These are phyloP conservation scores for Neotoma lepida DNA, from an alignment of 2,113 vertebrate species.

Conservation along the genomic window DNA sequence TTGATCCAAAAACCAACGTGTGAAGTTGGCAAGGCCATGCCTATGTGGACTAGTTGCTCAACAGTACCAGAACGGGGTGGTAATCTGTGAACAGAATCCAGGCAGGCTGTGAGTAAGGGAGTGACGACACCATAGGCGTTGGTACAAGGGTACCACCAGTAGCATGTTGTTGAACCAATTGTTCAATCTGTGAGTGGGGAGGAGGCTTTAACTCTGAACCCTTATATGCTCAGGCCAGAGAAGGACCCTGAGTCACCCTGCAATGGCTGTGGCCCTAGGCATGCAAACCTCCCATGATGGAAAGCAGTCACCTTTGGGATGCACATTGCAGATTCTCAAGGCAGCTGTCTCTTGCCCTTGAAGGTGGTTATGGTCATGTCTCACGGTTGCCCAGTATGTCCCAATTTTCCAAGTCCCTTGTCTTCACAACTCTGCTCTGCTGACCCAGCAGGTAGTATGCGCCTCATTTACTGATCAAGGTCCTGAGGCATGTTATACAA, in stretches of 20 bases:
- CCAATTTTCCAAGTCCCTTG: background rate
- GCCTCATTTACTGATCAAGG: background rate
- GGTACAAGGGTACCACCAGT: background rate
- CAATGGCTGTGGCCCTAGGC: background rate
- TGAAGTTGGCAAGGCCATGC: conserved; percentile 6
- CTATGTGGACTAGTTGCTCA: conserved; percentile 3
- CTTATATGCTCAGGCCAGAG: background rate
- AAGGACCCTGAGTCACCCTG: background rate
- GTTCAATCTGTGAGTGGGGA: background rate
- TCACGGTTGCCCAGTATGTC: background rate
- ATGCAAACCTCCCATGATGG: background rate
- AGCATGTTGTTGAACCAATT: background rate
- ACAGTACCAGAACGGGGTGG: background rate
- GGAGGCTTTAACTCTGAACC: rapidly evolving
- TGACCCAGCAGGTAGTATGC: background rate
- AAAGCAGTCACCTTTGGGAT: background rate
- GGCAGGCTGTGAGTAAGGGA: background rate
- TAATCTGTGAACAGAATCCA: background rate
- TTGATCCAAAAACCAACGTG: conserved; percentile 29
- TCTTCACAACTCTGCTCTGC: background rate
- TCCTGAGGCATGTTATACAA: background rate
- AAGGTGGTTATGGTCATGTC: no score
- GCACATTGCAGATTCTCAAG: background rate
- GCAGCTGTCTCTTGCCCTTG: background rate
- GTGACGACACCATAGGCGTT: background rate